Evolutionary conservation across 2,888 invertebrate genomes (phyloP).

Genomic region (Xestia rhomboidea): DNA sequence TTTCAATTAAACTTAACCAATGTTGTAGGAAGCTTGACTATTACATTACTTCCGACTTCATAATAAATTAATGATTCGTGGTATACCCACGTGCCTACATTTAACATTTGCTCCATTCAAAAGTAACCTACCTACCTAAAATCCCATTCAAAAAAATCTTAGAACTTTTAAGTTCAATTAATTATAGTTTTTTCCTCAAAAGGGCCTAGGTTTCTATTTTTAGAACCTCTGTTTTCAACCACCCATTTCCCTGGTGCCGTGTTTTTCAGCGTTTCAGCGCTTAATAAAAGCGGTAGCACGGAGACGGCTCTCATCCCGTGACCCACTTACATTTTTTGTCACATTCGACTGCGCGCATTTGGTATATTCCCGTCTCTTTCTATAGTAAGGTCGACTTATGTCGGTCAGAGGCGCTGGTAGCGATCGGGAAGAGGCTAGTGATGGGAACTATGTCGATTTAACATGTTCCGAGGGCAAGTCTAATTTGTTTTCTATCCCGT

Average conservation of each 20-base stretch:
- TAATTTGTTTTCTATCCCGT: conserved; percentile 24
- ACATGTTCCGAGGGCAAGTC: conserved; percentile 31
- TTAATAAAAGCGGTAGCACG: conserved; percentile 77
- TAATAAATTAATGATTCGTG: background rate
- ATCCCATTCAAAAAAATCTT: conserved; percentile 6
- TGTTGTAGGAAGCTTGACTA: background rate
- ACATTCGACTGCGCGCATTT: conserved; percentile 61
- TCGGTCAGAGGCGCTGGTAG: conserved; percentile 86
- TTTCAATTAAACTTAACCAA: conserved; percentile 14
- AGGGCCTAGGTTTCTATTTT: conserved; percentile 78
- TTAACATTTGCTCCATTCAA: background rate
- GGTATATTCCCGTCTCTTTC: conserved; percentile 75
- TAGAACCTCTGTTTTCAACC: conserved; percentile 79
- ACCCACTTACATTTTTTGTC: conserved; percentile 84
- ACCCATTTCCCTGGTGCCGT: conserved; percentile 72
- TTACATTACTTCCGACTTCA: conserved; percentile 1
- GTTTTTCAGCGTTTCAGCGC: conserved; percentile 84
- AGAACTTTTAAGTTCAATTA: conserved; percentile 66
- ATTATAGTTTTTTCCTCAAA: conserved; percentile 75
- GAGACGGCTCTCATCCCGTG: conserved; percentile 86
- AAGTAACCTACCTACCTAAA: background rate
- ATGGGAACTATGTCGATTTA: conserved; percentile 62
- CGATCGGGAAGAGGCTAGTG: conserved; percentile 84
- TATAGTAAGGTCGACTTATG: conserved; percentile 87
- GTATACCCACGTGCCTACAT: background rate